phyloP scores from a whole-genome alignment of 2,797 vertebrate species.

The Ciconia nigra region DNA sequence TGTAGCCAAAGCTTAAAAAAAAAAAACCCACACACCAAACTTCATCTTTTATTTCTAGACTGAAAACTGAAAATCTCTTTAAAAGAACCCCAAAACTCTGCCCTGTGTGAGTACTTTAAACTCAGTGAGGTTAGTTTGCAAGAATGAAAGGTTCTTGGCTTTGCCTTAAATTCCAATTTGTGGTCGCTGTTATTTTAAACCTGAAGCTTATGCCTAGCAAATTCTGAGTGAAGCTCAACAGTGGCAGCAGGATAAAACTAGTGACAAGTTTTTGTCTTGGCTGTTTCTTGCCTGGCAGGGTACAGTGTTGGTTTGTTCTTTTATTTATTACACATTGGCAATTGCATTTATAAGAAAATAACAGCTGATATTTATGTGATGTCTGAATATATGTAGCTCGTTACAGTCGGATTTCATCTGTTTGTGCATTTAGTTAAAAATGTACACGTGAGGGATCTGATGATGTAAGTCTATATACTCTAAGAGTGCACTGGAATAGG shows the following conservation, averaged over 20 bases:
- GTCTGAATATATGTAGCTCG: conserved; percentile 1
- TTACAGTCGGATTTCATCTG: conserved; percentile 37
- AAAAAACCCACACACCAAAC: background rate
- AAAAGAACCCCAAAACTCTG: background rate
- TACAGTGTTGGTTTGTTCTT: conserved; percentile 39
- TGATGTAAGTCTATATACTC: background rate
- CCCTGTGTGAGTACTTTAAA: background rate
- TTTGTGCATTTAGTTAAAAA: conserved; percentile 8
- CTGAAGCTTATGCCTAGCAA: background rate
- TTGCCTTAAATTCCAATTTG: background rate
- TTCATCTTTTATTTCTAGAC: background rate
- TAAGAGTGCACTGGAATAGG: background rate
- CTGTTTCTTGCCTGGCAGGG: conserved; percentile 35
- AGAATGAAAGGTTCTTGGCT: conserved; percentile 2
- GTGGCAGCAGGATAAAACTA: conserved; percentile 9
- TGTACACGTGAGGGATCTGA: background rate
- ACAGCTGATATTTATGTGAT: conserved; percentile 53
- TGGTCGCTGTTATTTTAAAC: conserved; percentile 15
- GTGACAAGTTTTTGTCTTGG: conserved; percentile 19
- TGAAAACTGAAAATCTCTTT: background rate
- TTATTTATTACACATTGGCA: conserved; percentile 42
- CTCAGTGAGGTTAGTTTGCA: background rate
- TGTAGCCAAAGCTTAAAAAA: background rate
- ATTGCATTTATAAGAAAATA: conserved; percentile 59
- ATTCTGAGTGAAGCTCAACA: background rate